Base-by-base conservation (phyloP, 2,797 vertebrate genomes). In the Urophycis tenuis region DNA sequence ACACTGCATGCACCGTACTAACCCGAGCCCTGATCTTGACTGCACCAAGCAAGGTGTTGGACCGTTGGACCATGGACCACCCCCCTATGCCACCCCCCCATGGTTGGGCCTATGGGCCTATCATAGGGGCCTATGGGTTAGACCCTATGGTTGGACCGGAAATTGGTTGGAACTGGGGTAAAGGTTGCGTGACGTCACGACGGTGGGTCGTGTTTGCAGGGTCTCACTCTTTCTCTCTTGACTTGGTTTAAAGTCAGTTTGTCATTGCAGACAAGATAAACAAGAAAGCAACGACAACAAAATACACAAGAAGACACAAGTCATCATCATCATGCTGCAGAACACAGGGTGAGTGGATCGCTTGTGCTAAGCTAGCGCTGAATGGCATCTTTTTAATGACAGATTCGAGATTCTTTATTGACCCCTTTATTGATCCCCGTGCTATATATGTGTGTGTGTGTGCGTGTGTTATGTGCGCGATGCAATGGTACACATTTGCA, bases 311-410 rank as follows among this genome's bases (percentile, higher is more conserved):
- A 25, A 22, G 22, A 53, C 45, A 22, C 45, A 22, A 53, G 4
- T 53, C 45, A 0, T 53, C 45, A 0, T 53, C 45, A 9, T n/a
- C 53, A 94, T 93, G 93, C 81, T 94, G 82, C 89, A 90, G 81
- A 94, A 94, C 84, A 91, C 92, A 0, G 93, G 93, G 92, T 93
- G 81, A 93, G 92, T 86, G 3, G 3, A 15, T 8, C 2, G 17
- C 12, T 17, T 41, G 17, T 31, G 70, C 70, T 32, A n/a, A 34
- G 17, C 17, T 72, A 72, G 14, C 9, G n/a, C 64, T 31, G n/a
- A 69, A 31, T 25, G 29, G 14, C n/a, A 25, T 67, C 64, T 67
- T n/a, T n/a, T n/a, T n/a, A 15, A 53, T 53, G 19, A n/a, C n/a
- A n/a, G n/a, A n/a, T n/a, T n/a, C n/a, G n/a, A n/a, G n/a, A n/a